phyloP scores from a whole-genome alignment of 2,888 invertebrate species.

The Listrodromus nycthemerus region DNA sequence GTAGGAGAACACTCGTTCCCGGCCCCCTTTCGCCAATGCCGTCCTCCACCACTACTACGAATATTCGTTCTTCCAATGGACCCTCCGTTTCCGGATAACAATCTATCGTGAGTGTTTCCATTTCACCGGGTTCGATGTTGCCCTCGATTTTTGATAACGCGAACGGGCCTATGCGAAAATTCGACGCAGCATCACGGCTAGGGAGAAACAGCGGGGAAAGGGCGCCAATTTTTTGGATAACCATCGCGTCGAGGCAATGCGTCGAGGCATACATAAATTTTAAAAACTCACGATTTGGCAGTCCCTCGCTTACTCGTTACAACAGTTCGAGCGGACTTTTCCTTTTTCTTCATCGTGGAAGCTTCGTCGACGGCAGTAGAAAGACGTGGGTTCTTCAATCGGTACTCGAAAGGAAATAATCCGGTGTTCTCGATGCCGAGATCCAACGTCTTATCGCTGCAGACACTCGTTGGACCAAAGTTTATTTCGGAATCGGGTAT shows the following conservation, averaged over 20 bases:
- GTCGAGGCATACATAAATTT: conserved; percentile 36
- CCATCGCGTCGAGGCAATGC: background rate
- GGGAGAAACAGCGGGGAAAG: background rate
- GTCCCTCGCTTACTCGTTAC: conserved; percentile 62
- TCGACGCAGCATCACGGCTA: conserved; percentile 17
- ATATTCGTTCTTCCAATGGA: conserved; percentile 80
- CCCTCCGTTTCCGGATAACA: conserved; percentile 81
- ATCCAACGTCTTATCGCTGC: conserved; percentile 85
- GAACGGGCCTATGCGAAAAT: conserved; percentile 81
- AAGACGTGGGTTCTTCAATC: conserved; percentile 75
- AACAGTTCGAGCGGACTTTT: conserved; percentile 50
- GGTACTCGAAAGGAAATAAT: conserved; percentile 86
- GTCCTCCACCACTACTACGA: conserved; percentile 82
- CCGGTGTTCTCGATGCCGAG: conserved; percentile 87
- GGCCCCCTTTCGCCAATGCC: conserved; percentile 85
- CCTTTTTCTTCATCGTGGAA: conserved; percentile 63
- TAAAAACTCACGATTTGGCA: conserved; percentile 66
- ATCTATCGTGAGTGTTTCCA: conserved; percentile 79
- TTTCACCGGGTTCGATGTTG: conserved; percentile 78
- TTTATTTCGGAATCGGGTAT: conserved; percentile 87
- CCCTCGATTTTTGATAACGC: conserved; percentile 81
- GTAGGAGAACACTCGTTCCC: conserved; percentile 85
- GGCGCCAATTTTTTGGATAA: background rate
- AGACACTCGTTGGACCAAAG: conserved; percentile 87
- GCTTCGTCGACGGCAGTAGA: conserved; percentile 7